Conservation (phyloP, 1,140 invertebrate species). For the Solen grandis region DNA sequence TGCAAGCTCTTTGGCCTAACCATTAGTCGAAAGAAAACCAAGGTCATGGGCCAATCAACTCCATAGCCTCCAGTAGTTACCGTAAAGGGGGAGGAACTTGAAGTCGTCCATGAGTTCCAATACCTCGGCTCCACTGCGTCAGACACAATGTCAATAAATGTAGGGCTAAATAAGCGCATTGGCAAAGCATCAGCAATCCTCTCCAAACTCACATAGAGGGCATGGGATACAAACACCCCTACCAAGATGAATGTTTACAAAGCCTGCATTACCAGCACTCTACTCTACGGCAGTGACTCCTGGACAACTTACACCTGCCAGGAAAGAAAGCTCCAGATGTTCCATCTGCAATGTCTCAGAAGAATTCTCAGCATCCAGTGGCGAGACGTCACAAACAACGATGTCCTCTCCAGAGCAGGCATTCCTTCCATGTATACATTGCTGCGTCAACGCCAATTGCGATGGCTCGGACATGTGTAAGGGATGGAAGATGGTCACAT, state of each 20-base stretch:
- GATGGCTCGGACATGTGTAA: neutral
- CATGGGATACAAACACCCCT: slow-evolving; percentile 33
- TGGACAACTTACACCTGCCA: slow-evolving; percentile 50
- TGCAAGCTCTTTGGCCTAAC: slow-evolving; percentile 17
- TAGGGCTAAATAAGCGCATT: slow-evolving; percentile 50
- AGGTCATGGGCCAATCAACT: slow-evolving; percentile 8
- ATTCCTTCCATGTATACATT: neutral
- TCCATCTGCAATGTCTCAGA: slow-evolving; percentile 45
- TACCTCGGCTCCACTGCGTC: slow-evolving; percentile 47
- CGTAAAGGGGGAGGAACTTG: neutral
- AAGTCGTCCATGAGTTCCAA: neutral
- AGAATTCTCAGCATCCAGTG: slow-evolving; percentile 32
- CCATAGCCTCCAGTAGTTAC: neutral
- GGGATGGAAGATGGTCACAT: too few relatives aligned
- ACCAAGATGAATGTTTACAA: slow-evolving; percentile 41
- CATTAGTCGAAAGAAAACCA: slow-evolving; percentile 15
- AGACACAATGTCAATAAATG: slow-evolving; percentile 49
- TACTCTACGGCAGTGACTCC: slow-evolving; percentile 48
- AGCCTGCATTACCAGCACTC: slow-evolving; percentile 17
- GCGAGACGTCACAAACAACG: slow-evolving; percentile 42
- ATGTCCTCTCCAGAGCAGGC: neutral
- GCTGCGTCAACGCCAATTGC: neutral
- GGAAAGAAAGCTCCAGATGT: slow-evolving; percentile 37
- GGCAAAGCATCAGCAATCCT: slow-evolving; percentile 50
- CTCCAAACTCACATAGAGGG: slow-evolving; percentile 25